Base-by-base conservation (phyloP, 1,140 invertebrate species). In the Drosophila teissieri region DNA sequence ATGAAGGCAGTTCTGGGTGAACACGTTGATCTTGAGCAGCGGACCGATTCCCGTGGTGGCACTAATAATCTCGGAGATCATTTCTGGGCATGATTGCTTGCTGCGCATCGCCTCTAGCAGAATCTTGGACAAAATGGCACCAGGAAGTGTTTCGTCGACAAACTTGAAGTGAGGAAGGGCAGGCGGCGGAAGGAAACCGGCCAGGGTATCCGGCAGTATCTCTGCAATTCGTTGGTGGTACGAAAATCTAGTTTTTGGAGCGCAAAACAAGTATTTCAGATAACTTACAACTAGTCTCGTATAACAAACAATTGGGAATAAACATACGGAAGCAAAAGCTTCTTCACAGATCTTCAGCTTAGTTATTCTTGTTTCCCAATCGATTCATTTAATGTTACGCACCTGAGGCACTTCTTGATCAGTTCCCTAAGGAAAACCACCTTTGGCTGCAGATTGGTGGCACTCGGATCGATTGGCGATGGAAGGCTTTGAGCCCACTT, bases 391-490 rank as follows among this genome's bases (percentile, higher is more conserved):
- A 19, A 4, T 15, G 19, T 3, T n/a, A 15, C 61, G 0, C 2
- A 64, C 61, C 61, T 64, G 8, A 36, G 1, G 11, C 69, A 75
- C 34, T 58, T 52, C 24, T 37, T 40, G 10, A 48, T 94, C 4
- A 98, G 96, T 94, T 99, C 99, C 72, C 95, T 94, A 34, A 99
- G 96, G 92, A 99, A 99, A 91, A 98, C 97, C 2, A 97, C 96
- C 90, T 97, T 96, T 0, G 98, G 98, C 92, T 98, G 96, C 78
- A 98, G n/a, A 5, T 37, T 96, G 93, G 80, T 97, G 92, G 81
- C 15, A 17, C 17, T 36, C 14, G 27, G 2, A 51, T 34, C 48
- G 8, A 15, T 2, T 27, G 8, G 19, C 2, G 14, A 19, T 36
- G 37, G 46, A 45, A 65, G 3, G 11, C 34, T 17, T 4, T 64